Percentiles rank a stretch among this genome's conserved stretches.
phyloP scores from a whole-genome alignment of 92 coral and sea anemone genomes.

The Epizoanthus fatuus region DNA sequence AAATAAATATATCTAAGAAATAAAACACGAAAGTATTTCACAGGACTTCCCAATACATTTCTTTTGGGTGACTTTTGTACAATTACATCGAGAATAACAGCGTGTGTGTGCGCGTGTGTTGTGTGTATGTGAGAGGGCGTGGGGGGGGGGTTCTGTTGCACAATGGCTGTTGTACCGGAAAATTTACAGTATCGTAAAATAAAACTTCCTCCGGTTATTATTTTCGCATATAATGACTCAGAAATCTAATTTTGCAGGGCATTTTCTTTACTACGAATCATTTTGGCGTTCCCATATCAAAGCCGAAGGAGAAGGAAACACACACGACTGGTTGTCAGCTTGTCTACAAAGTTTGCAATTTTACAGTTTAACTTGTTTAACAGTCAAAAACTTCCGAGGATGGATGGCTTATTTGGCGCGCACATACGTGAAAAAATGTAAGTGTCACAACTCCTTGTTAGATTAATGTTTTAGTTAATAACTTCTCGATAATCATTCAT shows the following conservation, averaged over 20 bases:
- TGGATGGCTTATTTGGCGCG: background rate
- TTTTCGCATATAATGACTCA: conserved; percentile 19
- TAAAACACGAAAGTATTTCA: too few relatives aligned
- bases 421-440: conserved; percentile 12
- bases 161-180: conserved; percentile 47
- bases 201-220: conserved; percentile 40
- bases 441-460: background rate
- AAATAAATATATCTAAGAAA: too few relatives aligned
- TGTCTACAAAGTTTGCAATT: background rate
- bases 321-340: background rate
- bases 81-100: too few relatives aligned
- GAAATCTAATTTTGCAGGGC: background rate
- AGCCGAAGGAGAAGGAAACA: background rate
- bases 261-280: background rate
- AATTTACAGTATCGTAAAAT: conserved; percentile 33
- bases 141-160: background rate
- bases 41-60: too few relatives aligned
- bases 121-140: background rate
- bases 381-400: background rate
- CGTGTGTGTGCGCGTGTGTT: background rate
- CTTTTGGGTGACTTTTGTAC: too few relatives aligned
- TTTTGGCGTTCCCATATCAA: conserved; percentile 1
- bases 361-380: background rate
- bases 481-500: background rate
- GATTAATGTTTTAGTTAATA: background rate